Percentiles rank a stretch among this genome's conserved stretches.
These are phyloP conservation scores for Gambusia affinis DNA, from an alignment of 2,113 vertebrate species.

Conservation along the genomic window DNA sequence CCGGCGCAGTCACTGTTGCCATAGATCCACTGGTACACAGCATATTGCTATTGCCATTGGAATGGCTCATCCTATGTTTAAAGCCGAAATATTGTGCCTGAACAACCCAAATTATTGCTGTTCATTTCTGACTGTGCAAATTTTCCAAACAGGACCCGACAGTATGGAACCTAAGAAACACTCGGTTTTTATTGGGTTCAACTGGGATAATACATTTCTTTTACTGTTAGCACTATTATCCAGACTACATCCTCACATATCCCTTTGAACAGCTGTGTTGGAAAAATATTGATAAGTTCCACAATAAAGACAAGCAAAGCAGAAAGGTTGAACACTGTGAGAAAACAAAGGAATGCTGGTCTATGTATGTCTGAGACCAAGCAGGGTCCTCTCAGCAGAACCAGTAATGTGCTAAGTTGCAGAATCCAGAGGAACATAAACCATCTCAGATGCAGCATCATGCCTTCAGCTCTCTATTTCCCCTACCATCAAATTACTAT, in stretches of 20 bases:
- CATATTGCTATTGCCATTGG: too few relatives aligned
- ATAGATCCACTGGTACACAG: too few relatives aligned
- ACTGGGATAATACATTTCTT: too few relatives aligned
- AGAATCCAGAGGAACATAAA: neutral
- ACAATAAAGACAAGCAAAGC: neutral
- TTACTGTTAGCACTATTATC: too few relatives aligned
- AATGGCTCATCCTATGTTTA: too few relatives aligned
- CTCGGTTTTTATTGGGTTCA: too few relatives aligned
- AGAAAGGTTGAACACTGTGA: neutral
- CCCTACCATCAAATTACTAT: slow-evolving; percentile 15
- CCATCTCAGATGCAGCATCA: neutral
- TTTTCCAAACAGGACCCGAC: too few relatives aligned
- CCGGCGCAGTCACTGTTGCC: too few relatives aligned
- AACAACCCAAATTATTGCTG: too few relatives aligned
- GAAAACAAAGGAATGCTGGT: neutral
- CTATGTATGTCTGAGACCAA: neutral
- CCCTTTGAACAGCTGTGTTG: neutral
- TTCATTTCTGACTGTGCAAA: too few relatives aligned
- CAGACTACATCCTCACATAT: neutral
- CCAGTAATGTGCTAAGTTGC: neutral
- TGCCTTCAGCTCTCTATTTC: neutral
- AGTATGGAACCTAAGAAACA: too few relatives aligned
- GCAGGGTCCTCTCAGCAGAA: neutral
- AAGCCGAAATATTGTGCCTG: too few relatives aligned
- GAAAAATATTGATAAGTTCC: neutral